Percentiles rank a stretch among this genome's conserved stretches.
Conservation (phyloP, 2,888 invertebrate species). For the Ophioninae sp. region DNA sequence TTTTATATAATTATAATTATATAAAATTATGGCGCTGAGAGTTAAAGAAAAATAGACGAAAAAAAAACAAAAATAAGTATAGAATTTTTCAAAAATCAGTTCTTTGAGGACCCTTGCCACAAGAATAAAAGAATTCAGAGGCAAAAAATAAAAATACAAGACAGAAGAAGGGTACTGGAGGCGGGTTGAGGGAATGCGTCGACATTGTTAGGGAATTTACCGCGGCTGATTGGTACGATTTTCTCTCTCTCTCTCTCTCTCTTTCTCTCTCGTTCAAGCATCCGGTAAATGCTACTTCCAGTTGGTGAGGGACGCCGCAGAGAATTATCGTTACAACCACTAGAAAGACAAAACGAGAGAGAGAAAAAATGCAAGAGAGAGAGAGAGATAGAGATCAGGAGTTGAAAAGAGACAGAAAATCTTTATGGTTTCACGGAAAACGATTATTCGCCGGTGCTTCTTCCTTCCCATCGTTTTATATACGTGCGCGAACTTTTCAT, state of each 20-base stretch:
- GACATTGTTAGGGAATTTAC: slow-evolving; percentile 43
- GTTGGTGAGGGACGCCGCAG: slow-evolving; percentile 46
- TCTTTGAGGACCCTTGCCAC: slow-evolving; percentile 1
- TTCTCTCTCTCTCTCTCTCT: slow-evolving; percentile 8
- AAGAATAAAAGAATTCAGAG: neutral
- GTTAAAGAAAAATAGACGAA: too few relatives aligned
- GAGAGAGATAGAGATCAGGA: slow-evolving; percentile 9
- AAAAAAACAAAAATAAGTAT: too few relatives aligned
- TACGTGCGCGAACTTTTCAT: slow-evolving; percentile 29
- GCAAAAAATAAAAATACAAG: slow-evolving; percentile 39
- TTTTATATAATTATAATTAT: too few relatives aligned
- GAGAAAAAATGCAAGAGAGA: slow-evolving; percentile 28
- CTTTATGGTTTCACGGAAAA: slow-evolving; percentile 62
- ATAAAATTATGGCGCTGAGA: too few relatives aligned
- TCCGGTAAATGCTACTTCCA: slow-evolving; percentile 52
- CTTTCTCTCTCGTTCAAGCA: slow-evolving; percentile 46
- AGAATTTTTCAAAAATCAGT: too few relatives aligned
- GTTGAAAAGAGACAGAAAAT: slow-evolving; percentile 19
- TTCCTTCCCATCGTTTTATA: slow-evolving; percentile 46
- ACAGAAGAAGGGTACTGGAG: slow-evolving; percentile 16
- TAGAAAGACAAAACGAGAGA: slow-evolving; percentile 18
- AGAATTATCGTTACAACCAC: slow-evolving; percentile 45
- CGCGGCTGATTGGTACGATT: slow-evolving; percentile 18
- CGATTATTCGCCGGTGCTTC: slow-evolving; percentile 57
- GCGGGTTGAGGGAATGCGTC: slow-evolving; percentile 32